Evolutionary conservation across 2,888 invertebrate species (phyloP).

Genomic region (Flexamia atlantica): DNA sequence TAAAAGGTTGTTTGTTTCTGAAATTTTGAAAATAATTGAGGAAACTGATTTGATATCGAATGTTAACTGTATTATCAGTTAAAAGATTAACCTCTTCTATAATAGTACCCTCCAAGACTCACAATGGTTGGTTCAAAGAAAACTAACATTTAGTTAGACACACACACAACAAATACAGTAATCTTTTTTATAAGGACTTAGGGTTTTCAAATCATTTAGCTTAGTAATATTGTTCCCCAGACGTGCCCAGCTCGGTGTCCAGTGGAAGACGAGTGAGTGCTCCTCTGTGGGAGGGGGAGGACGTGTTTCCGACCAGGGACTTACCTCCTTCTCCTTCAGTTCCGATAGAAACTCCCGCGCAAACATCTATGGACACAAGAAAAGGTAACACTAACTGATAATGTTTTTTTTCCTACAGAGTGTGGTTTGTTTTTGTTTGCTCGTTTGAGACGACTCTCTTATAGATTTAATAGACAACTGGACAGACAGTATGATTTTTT

Average conservation of each 20-base stretch:
- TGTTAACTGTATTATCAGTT: too few species aligned
- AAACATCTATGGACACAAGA: conserved; percentile 66
- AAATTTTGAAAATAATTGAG: too few species aligned
- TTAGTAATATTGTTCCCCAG: not conserved
- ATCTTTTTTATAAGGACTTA: too few species aligned
- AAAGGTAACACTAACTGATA: conserved; percentile 62
- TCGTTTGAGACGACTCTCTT: not conserved
- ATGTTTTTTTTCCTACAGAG: not conserved
- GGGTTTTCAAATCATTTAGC: too few species aligned
- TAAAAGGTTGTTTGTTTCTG: too few species aligned
- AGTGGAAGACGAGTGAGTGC: conserved; percentile 50
- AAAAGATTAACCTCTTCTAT: too few species aligned
- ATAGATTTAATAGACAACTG: not conserved
- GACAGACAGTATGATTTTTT: not conserved
- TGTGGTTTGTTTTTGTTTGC: not conserved
- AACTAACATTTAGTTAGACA: too few species aligned
- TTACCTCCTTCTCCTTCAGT: conserved; percentile 63
- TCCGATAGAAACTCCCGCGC: conserved; percentile 61
- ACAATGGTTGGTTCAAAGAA: too few species aligned
- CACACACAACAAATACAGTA: too few species aligned
- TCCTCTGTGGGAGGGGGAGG: conserved; percentile 69
- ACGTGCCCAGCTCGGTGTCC: conserved; percentile 50
- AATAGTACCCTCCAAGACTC: too few species aligned
- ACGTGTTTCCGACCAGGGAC: conserved; percentile 70
- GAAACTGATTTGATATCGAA: too few species aligned